These are phyloP conservation scores for Cryptoblepharus egeriae DNA, from an alignment of 2,797 vertebrate species.

Conservation along the genomic window DNA sequence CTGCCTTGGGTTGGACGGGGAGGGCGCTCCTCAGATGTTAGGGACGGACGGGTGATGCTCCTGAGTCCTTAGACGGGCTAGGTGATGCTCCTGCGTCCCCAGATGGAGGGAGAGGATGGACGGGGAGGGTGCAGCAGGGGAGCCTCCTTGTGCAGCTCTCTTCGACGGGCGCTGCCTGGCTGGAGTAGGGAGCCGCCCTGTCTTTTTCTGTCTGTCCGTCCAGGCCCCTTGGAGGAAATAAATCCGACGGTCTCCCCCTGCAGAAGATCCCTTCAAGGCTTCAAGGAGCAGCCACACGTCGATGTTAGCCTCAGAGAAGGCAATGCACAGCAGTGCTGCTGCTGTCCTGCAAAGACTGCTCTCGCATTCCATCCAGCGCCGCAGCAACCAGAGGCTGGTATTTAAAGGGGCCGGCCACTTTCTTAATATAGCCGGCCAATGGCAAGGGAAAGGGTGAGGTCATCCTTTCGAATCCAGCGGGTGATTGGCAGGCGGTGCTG, in stretches of 20 bases:
- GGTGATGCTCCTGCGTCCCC: too few relatives aligned
- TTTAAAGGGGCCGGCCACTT: slow-evolving; percentile 87
- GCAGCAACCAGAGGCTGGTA: slow-evolving; percentile 69
- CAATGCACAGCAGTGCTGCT: too few relatives aligned
- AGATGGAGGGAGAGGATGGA: too few relatives aligned
- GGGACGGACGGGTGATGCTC: too few relatives aligned
- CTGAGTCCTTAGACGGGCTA: too few relatives aligned
- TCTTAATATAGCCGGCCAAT: slow-evolving; percentile 98
- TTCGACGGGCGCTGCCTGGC: slow-evolving; percentile 14
- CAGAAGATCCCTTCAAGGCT: too few relatives aligned
- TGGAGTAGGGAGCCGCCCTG: background rate
- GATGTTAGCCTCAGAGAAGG: too few relatives aligned
- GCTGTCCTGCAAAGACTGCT: too few relatives aligned
- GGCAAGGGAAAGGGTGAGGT: slow-evolving; percentile 81
- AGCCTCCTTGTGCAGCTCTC: background rate
- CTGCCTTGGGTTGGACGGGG: too few relatives aligned
- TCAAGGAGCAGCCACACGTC: too few relatives aligned
- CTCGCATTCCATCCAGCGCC: background rate
- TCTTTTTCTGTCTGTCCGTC: too few relatives aligned
- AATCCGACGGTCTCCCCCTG: slow-evolving; percentile 40
- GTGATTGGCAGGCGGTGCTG: slow-evolving; percentile 75
- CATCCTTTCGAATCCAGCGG: slow-evolving; percentile 71
- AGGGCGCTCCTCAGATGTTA: too few relatives aligned
- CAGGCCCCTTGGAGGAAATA: slow-evolving; percentile 29
- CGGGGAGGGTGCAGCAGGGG: background rate